Base-by-base conservation (phyloP, 2,888 invertebrate genomes). In the Spodoptera picta region DNA sequence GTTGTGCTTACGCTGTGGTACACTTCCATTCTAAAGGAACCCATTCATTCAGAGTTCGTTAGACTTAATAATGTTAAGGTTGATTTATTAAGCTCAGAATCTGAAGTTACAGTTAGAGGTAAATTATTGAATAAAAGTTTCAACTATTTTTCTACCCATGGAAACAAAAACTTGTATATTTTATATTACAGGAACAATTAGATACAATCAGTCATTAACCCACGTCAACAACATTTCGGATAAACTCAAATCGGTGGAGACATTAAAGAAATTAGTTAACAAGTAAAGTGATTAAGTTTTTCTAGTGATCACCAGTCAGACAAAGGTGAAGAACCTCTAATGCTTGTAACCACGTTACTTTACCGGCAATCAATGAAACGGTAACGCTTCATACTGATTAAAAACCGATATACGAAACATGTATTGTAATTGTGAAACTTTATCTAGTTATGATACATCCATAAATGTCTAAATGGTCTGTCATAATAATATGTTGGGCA, bases 291-390 rank as follows among this genome's bases (percentile, higher is more conserved):
- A 77, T 80, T 80, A 73, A 60, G 64, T 82, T 85, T 84, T 83
- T 79, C 66, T 69, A 69, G 71, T 75, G 52, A 69, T 68, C 69
- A 72, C 67, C 51, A 42, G 1, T 19, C 67, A 59, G 43, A 62
- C 73, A 65, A 78, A 83, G 84, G 84, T 84, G 78, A 85, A 83
- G 70, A 78, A 83, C 82, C 85, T 79, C 75, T 27, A 36, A 46
- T 56, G 63, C 62, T 60, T 61, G 56, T 73, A 65, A 69, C 68
- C 65, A 71, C 64, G 61, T 73, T 67, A 71, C 63, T 60, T 73
- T 56, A 66, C 59, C 54, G 60, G 52, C 60, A 61, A 63, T 63
- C 50, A 49, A 64, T 52, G 51, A 12, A 72, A 67, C 65, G 61
- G 77, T 79, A 79, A 75, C 73, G 62, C 59, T 81, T 80, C 70